Conservation (phyloP, 2,888 invertebrate species). For the Aspidiotus rigidus region DNA sequence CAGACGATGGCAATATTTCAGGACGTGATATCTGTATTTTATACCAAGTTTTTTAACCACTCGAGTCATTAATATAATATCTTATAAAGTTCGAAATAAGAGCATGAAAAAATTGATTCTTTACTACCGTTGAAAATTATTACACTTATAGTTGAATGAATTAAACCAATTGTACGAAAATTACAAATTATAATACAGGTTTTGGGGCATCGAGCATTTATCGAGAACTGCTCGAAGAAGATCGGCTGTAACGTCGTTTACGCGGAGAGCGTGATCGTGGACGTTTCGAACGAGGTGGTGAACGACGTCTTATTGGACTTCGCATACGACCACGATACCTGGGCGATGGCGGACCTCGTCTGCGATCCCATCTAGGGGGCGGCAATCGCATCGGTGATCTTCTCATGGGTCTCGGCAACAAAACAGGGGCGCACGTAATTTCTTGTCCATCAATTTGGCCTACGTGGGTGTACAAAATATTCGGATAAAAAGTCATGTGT, state of each 20-base stretch:
- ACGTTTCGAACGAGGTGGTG: constrained; percentile 40
- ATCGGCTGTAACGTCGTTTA: constrained; percentile 61
- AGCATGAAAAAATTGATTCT: no score
- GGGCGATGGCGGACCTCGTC: constrained; percentile 45
- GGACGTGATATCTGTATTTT: no score
- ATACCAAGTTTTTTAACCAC: no score
- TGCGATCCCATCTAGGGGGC: constrained; percentile 48
- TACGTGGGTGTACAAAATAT: constrained; percentile 40
- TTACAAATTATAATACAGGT: no score
- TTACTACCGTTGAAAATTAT: no score
- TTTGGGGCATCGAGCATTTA: constrained; percentile 40
- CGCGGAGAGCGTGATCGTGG: constrained; percentile 41
- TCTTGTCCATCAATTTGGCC: constrained; percentile 90
- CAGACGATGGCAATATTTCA: constrained; percentile 9
- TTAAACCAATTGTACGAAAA: no score
- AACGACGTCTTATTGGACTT: constrained; percentile 48
- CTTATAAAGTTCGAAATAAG: no score
- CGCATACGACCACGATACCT: constrained; percentile 44
- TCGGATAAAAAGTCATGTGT: background rate
- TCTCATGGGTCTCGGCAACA: constrained; percentile 46
- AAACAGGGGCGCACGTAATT: constrained; percentile 87
- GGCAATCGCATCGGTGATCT: constrained; percentile 40
- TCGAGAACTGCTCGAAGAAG: constrained; percentile 65
- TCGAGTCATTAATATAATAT: no score
- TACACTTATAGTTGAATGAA: no score